These are phyloP conservation scores for Myiopsitta monachus DNA, from an alignment of 2,113 vertebrate genomes.

Conservation along the genomic window DNA sequence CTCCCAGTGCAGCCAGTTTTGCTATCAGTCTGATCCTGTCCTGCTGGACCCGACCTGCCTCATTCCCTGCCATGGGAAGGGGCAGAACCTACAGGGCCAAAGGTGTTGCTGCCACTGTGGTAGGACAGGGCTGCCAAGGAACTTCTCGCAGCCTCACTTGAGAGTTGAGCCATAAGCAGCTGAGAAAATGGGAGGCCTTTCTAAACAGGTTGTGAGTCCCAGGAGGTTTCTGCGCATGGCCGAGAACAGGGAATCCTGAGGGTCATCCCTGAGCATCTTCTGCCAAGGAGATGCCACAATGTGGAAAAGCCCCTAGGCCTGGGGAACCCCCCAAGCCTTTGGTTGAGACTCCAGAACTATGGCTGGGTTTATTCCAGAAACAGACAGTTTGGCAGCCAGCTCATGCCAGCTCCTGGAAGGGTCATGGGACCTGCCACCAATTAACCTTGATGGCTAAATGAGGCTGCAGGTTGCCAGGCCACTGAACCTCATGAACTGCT, in stretches of 20 bases:
- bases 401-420: neutral
- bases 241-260: neutral
- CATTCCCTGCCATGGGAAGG: accelerated
- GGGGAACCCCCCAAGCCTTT: neutral
- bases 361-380: neutral
- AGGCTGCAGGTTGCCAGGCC: neutral
- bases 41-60: neutral
- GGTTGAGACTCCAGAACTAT: neutral
- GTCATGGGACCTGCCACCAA: neutral
- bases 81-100: neutral
- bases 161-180: neutral
- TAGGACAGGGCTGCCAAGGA: neutral
- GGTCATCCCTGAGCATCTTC: neutral
- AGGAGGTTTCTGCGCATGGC: neutral
- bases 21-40: neutral
- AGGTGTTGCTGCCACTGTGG: neutral
- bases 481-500: neutral
- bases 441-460: neutral
- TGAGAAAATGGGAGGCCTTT: neutral
- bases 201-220: neutral
- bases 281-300: neutral
- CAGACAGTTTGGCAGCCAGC: neutral
- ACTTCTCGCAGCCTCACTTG: neutral
- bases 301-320: neutral
- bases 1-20: neutral